Evolutionary conservation across 2,797 vertebrate genomes (phyloP).

Genomic region (Cyprinodon diabolis): DNA sequence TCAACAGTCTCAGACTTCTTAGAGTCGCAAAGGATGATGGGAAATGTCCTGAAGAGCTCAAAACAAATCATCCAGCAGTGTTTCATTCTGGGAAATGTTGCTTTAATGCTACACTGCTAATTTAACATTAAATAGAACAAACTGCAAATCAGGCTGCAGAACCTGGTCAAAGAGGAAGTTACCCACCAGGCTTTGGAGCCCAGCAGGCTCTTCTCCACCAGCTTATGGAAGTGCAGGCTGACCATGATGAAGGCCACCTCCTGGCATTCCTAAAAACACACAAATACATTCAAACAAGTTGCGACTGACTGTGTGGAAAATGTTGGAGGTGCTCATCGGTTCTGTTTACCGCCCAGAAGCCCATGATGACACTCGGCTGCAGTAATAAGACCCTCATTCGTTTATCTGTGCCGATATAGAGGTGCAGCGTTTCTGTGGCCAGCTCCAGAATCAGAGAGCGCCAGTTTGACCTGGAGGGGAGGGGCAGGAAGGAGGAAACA

Average conservation of each 20-base stretch:
- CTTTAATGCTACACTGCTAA: neutral
- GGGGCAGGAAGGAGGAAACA: neutral
- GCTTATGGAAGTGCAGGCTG: slow-evolving; percentile 86
- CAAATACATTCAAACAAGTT: neutral
- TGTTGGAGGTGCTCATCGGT: too few relatives aligned
- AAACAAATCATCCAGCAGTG: neutral
- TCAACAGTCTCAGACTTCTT: neutral
- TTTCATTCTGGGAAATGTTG: neutral
- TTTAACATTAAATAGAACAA: too few relatives aligned
- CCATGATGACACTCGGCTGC: slow-evolving; percentile 81
- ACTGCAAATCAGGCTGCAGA: too few relatives aligned
- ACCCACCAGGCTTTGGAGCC: slow-evolving; percentile 82
- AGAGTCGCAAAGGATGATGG: neutral
- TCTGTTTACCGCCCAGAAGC: slow-evolving; percentile 86
- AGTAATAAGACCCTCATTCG: slow-evolving; percentile 77
- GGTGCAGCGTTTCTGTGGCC: slow-evolving; percentile 40
- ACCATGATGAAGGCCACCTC: slow-evolving; percentile 87
- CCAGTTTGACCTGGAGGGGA: slow-evolving; percentile 75
- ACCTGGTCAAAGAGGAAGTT: neutral
- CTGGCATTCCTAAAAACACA: slow-evolving; percentile 48
- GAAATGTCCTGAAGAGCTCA: neutral
- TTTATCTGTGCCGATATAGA: slow-evolving; percentile 74
- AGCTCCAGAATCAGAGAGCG: slow-evolving; percentile 83
- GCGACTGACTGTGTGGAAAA: too few relatives aligned
- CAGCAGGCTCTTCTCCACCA: slow-evolving; percentile 88